phyloP scores from a whole-genome alignment of 2,888 invertebrate species.

The Minunthozetes semirufus region DNA sequence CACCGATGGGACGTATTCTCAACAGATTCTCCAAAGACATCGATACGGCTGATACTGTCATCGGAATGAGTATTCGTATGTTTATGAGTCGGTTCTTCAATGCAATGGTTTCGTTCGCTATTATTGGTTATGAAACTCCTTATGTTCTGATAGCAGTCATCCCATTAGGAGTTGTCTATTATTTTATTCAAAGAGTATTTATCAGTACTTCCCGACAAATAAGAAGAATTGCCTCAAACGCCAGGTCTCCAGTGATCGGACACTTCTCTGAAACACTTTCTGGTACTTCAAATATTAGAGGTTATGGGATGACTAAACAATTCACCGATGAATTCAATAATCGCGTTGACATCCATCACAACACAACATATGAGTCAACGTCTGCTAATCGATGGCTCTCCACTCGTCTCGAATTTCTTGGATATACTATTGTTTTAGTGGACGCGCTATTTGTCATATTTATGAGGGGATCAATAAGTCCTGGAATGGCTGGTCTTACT shows the following conservation, averaged over 20 bases:
- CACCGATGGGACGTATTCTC: slow-evolving; percentile 41
- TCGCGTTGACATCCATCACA: slow-evolving; percentile 52
- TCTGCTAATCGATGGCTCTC: slow-evolving; percentile 39
- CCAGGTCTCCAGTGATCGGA: slow-evolving; percentile 55
- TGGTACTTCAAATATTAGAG: slow-evolving; percentile 50
- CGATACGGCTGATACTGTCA: slow-evolving; percentile 43
- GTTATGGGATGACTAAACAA: slow-evolving; percentile 42
- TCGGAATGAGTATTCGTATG: slow-evolving; percentile 40
- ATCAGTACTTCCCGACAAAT: slow-evolving; percentile 55
- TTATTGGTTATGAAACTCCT: slow-evolving; percentile 47
- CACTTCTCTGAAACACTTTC: slow-evolving; percentile 55
- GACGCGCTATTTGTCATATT: slow-evolving; percentile 33
- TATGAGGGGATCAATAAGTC: slow-evolving; percentile 17
- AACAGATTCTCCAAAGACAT: slow-evolving; percentile 44
- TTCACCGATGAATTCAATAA: slow-evolving; percentile 52
- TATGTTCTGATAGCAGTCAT: slow-evolving; percentile 47
- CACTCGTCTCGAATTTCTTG: slow-evolving; percentile 35
- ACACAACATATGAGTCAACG: slow-evolving; percentile 44
- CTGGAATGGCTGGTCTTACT: slow-evolving; percentile 36
- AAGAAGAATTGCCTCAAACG: slow-evolving; percentile 54
- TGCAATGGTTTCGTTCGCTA: slow-evolving; percentile 41
- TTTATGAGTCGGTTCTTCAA: slow-evolving; percentile 37
- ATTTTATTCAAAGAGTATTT: slow-evolving; percentile 49
- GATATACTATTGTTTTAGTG: slow-evolving; percentile 33
- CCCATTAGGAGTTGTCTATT: slow-evolving; percentile 47